These are phyloP conservation scores for Mimumesa dahlbomi DNA, from an alignment of 2,888 invertebrate genomes.

Conservation along the genomic window DNA sequence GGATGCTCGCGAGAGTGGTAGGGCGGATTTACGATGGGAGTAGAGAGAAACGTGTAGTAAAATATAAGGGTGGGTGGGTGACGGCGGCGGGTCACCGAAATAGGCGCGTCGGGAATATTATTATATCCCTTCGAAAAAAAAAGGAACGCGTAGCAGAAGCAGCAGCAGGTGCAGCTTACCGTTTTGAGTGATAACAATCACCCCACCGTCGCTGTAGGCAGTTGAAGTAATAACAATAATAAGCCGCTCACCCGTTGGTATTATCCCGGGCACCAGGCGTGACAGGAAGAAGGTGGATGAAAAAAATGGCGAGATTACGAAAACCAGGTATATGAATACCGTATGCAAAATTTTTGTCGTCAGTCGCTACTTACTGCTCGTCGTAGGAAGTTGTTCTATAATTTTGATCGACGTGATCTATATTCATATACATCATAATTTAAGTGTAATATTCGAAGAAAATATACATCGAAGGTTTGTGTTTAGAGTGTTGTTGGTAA, in stretches of 20 bases:
- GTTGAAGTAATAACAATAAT: constrained; percentile 12
- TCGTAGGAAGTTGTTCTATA: too few relatives aligned
- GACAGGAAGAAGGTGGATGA: too few relatives aligned
- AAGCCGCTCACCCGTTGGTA: background rate
- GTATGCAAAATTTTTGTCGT: too few relatives aligned
- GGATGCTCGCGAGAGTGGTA: background rate
- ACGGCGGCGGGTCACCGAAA: constrained; percentile 2
- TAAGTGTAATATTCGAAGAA: too few relatives aligned
- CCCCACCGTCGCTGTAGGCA: background rate
- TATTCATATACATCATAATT: too few relatives aligned
- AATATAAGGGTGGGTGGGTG: constrained; percentile 14
- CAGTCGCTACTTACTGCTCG: too few relatives aligned
- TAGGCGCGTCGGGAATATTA: background rate
- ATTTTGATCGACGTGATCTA: too few relatives aligned
- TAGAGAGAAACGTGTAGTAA: constrained; percentile 16
- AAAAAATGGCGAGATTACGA: too few relatives aligned
- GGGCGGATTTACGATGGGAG: constrained; percentile 32
- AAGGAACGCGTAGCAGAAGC: background rate
- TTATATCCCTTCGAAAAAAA: constrained; percentile 1
- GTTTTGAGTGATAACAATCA: background rate
- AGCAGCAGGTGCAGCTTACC: constrained; percentile 12
- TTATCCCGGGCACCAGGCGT: too few relatives aligned
- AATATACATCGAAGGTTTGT: too few relatives aligned
- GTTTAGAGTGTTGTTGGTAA: too few relatives aligned
- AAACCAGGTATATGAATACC: too few relatives aligned